Conservation (phyloP, 2,797 vertebrate species). For the Poecile montanus region DNA sequence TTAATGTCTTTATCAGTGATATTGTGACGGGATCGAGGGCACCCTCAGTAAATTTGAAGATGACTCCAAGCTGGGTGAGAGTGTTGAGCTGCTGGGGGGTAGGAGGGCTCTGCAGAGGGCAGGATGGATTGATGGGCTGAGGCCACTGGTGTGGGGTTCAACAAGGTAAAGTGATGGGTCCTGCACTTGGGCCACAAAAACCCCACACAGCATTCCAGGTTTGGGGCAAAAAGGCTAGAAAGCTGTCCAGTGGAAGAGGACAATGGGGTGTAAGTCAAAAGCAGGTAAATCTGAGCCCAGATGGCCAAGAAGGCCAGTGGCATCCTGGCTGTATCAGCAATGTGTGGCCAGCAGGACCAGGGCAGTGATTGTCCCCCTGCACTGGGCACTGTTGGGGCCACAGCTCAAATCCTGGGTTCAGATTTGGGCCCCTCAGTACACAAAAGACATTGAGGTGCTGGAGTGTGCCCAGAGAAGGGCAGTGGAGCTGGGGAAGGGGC, state of each 20-base stretch:
- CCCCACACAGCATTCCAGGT: background rate
- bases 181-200: background rate
- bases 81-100: background rate
- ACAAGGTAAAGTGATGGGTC: background rate
- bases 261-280: background rate
- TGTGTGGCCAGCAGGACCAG: background rate
- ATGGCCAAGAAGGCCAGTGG: background rate
- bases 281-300: background rate
- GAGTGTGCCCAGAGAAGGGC: background rate
- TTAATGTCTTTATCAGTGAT: background rate
- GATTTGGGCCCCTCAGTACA: background rate
- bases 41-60: background rate
- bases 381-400: background rate
- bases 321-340: background rate
- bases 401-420: background rate
- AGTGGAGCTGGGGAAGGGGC: background rate
- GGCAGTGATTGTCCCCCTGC: background rate
- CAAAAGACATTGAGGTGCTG: background rate
- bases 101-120: background rate
- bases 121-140: background rate
- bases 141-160: background rate
- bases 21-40: background rate
- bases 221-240: background rate
- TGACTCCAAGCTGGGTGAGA: rapidly evolving
- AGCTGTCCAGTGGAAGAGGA: background rate